phyloP scores from a whole-genome alignment of 2,888 invertebrate species.

The Zygaena filipendulae region DNA sequence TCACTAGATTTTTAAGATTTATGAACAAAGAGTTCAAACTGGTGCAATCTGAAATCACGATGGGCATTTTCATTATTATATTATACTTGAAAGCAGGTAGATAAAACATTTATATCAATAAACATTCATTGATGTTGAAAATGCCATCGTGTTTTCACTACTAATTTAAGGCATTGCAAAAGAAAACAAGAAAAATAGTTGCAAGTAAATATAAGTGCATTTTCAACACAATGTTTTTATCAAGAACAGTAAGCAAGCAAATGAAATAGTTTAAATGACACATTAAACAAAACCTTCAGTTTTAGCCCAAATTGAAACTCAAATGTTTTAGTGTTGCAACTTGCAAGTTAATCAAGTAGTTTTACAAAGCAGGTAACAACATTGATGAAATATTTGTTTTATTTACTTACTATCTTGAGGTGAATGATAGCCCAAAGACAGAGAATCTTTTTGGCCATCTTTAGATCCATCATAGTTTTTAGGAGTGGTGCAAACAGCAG shows the following conservation, averaged over 20 bases:
- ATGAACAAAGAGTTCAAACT: constrained; percentile 59
- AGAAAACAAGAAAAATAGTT: constrained; percentile 39
- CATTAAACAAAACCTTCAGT: not conserved
- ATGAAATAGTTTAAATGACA: constrained; percentile 14
- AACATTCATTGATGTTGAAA: constrained; percentile 49
- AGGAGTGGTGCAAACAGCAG: constrained; percentile 46
- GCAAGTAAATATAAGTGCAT: constrained; percentile 59
- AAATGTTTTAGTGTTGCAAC: too few species aligned
- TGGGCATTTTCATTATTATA: constrained; percentile 59
- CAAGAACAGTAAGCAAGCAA: constrained; percentile 28
- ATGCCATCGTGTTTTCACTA: constrained; percentile 69
- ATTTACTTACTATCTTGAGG: constrained; percentile 64
- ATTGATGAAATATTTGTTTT: too few species aligned
- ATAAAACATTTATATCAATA: constrained; percentile 21
- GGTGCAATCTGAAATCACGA: constrained; percentile 67
- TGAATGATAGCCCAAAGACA: constrained; percentile 44
- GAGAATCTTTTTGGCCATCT: constrained; percentile 39
- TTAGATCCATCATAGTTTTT: constrained; percentile 41
- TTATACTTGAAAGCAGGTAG: too few species aligned
- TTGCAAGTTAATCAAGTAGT: too few species aligned
- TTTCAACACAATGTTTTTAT: constrained; percentile 60
- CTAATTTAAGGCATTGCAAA: constrained; percentile 45
- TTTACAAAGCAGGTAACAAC: too few species aligned
- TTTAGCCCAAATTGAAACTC: too few species aligned
- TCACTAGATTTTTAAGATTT: constrained; percentile 63